Base-by-base conservation (phyloP, 2,113 vertebrate species). In the Etia nguti region DNA sequence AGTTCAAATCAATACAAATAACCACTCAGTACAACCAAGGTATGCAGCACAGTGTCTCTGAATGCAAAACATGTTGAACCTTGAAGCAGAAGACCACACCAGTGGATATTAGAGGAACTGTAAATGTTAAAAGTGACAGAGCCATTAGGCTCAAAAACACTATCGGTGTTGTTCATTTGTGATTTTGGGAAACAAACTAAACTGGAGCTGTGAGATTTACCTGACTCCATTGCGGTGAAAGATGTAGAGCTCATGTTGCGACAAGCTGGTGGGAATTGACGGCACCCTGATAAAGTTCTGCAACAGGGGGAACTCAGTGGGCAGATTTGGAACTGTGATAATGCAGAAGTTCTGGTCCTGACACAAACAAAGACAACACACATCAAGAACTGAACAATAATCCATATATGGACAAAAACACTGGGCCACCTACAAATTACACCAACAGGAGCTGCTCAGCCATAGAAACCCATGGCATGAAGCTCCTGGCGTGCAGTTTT, bases 261-360 rank as follows among this genome's bases (percentile, higher is more conserved):
- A 75, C 0, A 18, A 93, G 85, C 94, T 95, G 70, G 83, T 85
- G 38, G 68, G 88, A 26, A 79, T 94, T 2, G 97, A 96, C 1
- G 95, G 81, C 2, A 95, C 87, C 34, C 97, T 95, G 84, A 95
- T 82, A 80, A 99, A 99, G 88, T 92, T 96, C 95, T 94, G 97
- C 65, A 98, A 89, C 92, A 99, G 92, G 31, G 92, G 92, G 86
- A 97, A 95, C 92, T 98, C 98, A 0, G 96, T 95, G 2, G 94
- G 86, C 4, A 95, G 83, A 6, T 95, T 95, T 0, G 97, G 97
- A 48, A 98, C 91, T 0, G 97, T 94, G 65, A 98, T 93, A 83
- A 98, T 41, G 93, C 98, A 98, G 90, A 96, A 97, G 68, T 98
- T 96, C 92, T 93, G 96, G 34, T 97, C 95, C 98, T 99, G 92